Conservation (phyloP, 2,113 vertebrate species). For the Hippocampus guttulatus region DNA sequence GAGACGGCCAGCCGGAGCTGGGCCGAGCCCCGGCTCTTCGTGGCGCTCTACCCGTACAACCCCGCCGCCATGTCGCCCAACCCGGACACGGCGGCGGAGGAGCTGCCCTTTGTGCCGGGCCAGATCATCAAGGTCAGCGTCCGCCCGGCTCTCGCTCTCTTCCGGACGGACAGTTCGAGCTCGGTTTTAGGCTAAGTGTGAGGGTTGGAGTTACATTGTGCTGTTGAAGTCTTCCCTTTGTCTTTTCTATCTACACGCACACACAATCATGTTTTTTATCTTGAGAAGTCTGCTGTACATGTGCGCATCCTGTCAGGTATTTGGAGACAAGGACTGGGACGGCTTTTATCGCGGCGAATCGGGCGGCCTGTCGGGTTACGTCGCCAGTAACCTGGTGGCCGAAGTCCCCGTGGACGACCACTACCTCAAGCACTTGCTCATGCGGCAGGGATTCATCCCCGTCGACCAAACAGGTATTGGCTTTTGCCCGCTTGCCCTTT, state of each 20-base stretch:
- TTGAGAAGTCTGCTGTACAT: background rate
- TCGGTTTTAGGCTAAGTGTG: too few species aligned
- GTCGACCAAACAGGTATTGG: conserved; percentile 73
- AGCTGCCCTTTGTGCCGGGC: conserved; percentile 88
- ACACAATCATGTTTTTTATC: too few species aligned
- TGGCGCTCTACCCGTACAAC: conserved; percentile 93
- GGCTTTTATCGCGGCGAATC: conserved; percentile 89
- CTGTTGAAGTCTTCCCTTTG: too few species aligned
- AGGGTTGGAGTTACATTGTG: too few species aligned
- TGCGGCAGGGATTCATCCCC: conserved; percentile 78
- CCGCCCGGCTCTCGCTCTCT: conserved; percentile 8
- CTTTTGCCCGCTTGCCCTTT: background rate
- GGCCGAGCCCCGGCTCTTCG: conserved; percentile 76
- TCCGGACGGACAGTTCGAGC: too few species aligned
- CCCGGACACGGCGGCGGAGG: conserved; percentile 85
- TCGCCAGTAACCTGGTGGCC: conserved; percentile 95
- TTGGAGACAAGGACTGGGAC: conserved; percentile 88
- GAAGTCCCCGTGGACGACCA: conserved; percentile 84
- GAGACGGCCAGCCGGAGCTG: conserved; percentile 53
- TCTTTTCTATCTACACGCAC: too few species aligned
- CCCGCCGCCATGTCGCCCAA: conserved; percentile 93
- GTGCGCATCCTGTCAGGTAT: conserved; percentile 69
- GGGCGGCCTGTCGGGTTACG: conserved; percentile 80
- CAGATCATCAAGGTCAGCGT: conserved; percentile 87
- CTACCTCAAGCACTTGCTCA: conserved; percentile 73